Percentiles rank a stretch among this genome's conserved stretches.
Evolutionary conservation across 2,113 vertebrate genomes (phyloP).

Genomic region (Cephalopterus ornatus): DNA sequence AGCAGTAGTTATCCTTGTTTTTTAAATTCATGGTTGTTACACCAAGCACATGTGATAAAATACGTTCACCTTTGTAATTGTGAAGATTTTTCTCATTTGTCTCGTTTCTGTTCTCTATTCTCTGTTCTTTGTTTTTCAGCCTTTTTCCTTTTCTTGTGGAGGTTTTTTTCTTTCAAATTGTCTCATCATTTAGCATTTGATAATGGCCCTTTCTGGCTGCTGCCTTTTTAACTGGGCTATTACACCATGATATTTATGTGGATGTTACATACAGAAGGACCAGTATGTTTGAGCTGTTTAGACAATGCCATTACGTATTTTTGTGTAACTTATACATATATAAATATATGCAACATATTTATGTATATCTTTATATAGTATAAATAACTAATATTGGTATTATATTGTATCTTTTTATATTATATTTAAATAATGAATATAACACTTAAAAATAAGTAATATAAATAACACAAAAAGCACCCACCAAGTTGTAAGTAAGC

Average conservation of each 20-base stretch:
- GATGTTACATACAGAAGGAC: neutral
- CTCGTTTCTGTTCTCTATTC: neutral
- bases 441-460: neutral
- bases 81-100: neutral
- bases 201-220: neutral
- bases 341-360: too few relatives aligned
- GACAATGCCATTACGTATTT: neutral
- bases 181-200: neutral
- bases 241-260: neutral
- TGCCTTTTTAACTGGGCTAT: neutral
- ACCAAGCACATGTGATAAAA: neutral
- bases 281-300: neutral
- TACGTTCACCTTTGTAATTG: neutral
- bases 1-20: neutral
- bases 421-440: neutral
- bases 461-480: neutral
- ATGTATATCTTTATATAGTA: too few relatives aligned
- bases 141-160: neutral
- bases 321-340: too few relatives aligned
- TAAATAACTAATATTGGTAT: neutral
- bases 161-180: neutral
- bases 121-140: neutral
- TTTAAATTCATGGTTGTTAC: neutral
- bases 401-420: neutral
- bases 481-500: constrained; percentile 1